These are phyloP conservation scores for Propithecus coquereli DNA, from an alignment of 2,113 vertebrate species.

Conservation along the genomic window DNA sequence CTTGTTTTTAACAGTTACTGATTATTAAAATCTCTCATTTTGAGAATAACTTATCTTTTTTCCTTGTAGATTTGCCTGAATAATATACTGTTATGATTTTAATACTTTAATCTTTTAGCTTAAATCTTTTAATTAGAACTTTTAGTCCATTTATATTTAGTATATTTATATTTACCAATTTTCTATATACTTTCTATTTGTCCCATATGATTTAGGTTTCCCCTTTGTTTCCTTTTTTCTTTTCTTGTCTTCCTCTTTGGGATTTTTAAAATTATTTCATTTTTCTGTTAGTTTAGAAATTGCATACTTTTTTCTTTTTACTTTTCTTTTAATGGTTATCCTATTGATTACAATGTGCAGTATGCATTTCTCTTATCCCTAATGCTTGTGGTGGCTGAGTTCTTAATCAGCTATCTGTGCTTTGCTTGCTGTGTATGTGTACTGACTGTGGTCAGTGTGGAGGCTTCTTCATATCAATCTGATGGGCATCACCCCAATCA, in stretches of 20 bases:
- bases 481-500: background rate
- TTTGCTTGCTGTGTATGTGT: background rate
- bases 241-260: background rate
- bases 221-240: background rate
- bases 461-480: background rate
- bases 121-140: background rate
- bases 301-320: background rate
- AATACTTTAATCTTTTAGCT: background rate
- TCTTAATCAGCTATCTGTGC: background rate
- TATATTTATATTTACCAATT: slow-evolving; percentile 9
- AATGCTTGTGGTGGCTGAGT: background rate
- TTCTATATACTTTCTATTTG: background rate
- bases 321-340: background rate
- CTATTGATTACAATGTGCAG: background rate
- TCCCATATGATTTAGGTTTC: background rate
- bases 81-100: no score
- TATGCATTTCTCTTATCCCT: background rate
- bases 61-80: background rate
- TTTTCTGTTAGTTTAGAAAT: background rate
- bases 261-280: background rate
- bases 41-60: background rate
- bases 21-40: background rate
- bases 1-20: background rate
- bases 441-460: background rate
- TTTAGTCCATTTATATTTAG: background rate